Base-by-base conservation (phyloP, 2,113 vertebrate species). In the Alces alces region DNA sequence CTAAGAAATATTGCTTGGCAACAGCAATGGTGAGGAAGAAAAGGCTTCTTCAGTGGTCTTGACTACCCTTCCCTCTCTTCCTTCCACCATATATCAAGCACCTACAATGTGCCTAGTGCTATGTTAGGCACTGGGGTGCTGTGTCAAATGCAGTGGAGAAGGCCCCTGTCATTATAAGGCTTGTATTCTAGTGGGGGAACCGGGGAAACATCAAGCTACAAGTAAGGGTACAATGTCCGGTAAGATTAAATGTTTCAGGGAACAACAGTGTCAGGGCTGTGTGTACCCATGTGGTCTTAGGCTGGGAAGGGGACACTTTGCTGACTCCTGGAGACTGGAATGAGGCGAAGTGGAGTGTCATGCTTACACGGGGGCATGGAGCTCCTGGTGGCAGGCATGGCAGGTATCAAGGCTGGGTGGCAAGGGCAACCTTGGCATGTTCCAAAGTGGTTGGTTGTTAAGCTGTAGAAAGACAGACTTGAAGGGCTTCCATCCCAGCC, bases 351-450 rank as follows among this genome's bases (percentile, higher is more conserved):
- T 15, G 33, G 28, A 15, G 7, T 43, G 39, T 15, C 70, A 76
- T 6, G 25, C 54, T 36, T 61, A 10, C 14, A 1, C 0, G 1
- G 85, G 3, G 28, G 28, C 9, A 17, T 0, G 1, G 54, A 0
- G 58, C 5, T 66, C 73, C 28, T 25, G 79, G 30, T 5, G 11
- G 76, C n/a, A 2, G 33, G 19, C 54, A 14, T 5, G 28, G 66
- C 7, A 28, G n/a, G 7, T 6, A 23, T 50, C 10, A 64, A 86
- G 79, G 54, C 54, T 8, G 13, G 33, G 21, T 78, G 79, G 47
- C 8, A 36, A 86, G 52, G 82, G 17, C 21, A 4, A 21, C 15
- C 5, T 47, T 3, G 36, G 30, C n/a, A 7, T 19, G 21, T 73
- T 76, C 86, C 58, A 73, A 78, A 82, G 28, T 9, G 45, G 47